Base-by-base conservation (phyloP, 2,888 invertebrate genomes). In the Leuctra nigra region DNA sequence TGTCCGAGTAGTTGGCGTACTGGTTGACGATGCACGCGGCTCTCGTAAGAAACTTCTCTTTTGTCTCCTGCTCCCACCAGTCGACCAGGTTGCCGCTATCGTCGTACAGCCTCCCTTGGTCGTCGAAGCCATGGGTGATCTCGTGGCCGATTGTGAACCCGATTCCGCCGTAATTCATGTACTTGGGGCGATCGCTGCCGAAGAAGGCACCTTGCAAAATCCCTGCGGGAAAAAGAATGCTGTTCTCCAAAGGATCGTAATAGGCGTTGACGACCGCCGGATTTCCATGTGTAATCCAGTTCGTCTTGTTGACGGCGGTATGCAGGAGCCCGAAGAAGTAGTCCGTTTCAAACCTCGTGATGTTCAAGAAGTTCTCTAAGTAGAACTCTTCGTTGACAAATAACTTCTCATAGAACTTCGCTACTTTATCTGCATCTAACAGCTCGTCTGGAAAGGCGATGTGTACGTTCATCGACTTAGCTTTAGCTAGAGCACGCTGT, bases 371-470 rank as follows among this genome's bases (percentile, higher is more conserved):
- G 0, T 89, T 88, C 63, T 83, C 82, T 72, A 91, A 80, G 66
- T 90, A 84, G 63, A 82, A 77, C 56, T 81, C 78, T 1, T 82
- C 75, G 56, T 83, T 78, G 69, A 91, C 80, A 62, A 86, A 84
- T 69, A 91, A 69, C 84, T 83, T 81, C 4, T 78, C 70, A 69
- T 92, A 94, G 68, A 91, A 88, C 57, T 87, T 79, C 46, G 84
- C 86, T 2, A 95, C 75, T 68, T 91, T 91, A 2, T 78, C 75
- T 64, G 92, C 79, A 65, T 93, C 85, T 50, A 94, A 75, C 68
- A 95, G 81, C 70, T 93, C 94, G 65, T 87, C 87, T 0, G 95
- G 95, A 71, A 95, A 95, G 0, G 92, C 95, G 67, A 96, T 94
- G 70, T 94, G 91, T 0, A 90, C 84, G 1, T 84, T 78, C 87